Evolutionary conservation across 2,888 invertebrate genomes (phyloP), one percentile per base, ranked within the genome.

Genomic region (Cyaniris semiargus): DNA sequence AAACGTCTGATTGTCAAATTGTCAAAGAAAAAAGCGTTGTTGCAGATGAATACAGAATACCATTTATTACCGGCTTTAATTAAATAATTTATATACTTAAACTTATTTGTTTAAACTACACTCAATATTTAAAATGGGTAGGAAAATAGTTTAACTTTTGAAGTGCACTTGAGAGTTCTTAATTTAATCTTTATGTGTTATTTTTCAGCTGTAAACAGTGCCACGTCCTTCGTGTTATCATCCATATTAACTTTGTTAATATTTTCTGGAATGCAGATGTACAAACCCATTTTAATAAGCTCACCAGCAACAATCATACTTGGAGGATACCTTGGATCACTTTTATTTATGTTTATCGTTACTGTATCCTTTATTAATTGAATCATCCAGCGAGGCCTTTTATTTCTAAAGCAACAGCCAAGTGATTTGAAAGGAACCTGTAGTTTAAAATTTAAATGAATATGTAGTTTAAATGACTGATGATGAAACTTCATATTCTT

Each of bases 261-360:
- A 83, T 98, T 98, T 92, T 98, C 98, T 83, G 97, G 97, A 77
- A 97, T 99, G 97, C 98, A 98, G 92, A 97, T 98, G 95, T 98
- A 98, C 87, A 97, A 96, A 85, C 95, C 96, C 21, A 96, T 97
- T 94, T 92, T 99, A 77, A 95, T 96, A 75, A 96, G 96, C 38
- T 96, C 97, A 2, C 98, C 98, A 85, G 89, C 97, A 56, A 96
- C 97, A 83, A 98, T 98, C 18, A 96, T 99, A 85, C 93, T 98
- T 79, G 98, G 98, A 81, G 99, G 99, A 81, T 97, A 97, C 85
- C 91, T 98, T 60, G 98, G 98, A 78, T 98, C 98, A 0, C 88
- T 98, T 81, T 94, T 98, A 84, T 98, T 98, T 86, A 95, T 98
- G 84, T 96, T 98, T 81, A 94, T 97, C 79, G 95, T 98, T 58